Conservation (phyloP, 2,797 vertebrate species). For the Eulemur albifrons region DNA sequence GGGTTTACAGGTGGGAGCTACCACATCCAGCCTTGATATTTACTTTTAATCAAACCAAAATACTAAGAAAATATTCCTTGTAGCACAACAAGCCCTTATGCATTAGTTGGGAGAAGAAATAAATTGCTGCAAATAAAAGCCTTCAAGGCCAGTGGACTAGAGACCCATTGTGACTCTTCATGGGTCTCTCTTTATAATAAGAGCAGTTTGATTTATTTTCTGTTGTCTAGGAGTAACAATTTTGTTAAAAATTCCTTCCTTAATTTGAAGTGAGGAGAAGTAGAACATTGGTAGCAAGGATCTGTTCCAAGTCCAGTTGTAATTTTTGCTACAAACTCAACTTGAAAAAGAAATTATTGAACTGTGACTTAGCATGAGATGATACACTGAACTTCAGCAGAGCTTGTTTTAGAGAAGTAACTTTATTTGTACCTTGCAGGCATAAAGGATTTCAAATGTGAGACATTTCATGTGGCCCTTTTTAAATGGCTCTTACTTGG, state of each 20-base stretch:
- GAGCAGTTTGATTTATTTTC: background rate
- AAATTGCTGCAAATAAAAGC: too few relatives aligned
- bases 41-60: too few relatives aligned
- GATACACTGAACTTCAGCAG: background rate
- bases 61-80: too few relatives aligned
- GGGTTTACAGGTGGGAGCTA: too few relatives aligned
- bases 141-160: background rate
- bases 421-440: background rate
- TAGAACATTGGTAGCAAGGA: background rate
- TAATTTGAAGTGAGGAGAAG: background rate
- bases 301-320: background rate
- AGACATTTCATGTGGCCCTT: background rate
- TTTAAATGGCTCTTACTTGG: background rate
- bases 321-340: conserved; percentile 8
- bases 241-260: background rate
- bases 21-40: too few relatives aligned
- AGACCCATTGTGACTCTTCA: background rate
- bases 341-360: background rate
- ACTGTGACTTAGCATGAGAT: background rate
- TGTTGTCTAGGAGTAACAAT: background rate
- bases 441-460: background rate
- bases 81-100: too few relatives aligned
- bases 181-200: background rate
- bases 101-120: too few relatives aligned
- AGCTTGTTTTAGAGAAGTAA: background rate